Conservation (phyloP, 2,888 invertebrate species). For the Rhorus exstirpatorius region DNA sequence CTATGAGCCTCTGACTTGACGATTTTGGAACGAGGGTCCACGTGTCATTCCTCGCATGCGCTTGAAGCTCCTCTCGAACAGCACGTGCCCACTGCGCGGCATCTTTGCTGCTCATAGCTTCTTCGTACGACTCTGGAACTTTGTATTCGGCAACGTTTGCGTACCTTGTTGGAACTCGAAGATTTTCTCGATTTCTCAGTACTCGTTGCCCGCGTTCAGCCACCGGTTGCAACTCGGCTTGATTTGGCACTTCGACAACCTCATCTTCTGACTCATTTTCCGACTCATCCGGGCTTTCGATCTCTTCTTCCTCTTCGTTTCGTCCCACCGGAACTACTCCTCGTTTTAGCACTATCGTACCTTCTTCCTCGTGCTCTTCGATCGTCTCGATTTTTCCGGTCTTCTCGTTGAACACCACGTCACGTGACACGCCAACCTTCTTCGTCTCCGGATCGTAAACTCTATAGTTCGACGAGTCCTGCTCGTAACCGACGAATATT, state of each 20-base stretch:
- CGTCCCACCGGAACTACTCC: background rate
- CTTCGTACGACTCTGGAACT: constrained; percentile 40
- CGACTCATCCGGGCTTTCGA: constrained; percentile 3
- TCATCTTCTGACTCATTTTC: no score
- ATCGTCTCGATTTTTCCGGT: constrained; percentile 18
- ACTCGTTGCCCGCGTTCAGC: background rate
- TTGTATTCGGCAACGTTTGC: constrained; percentile 29
- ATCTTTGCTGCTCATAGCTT: constrained; percentile 33
- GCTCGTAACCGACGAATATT: constrained; percentile 68
- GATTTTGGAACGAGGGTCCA: constrained; percentile 5
- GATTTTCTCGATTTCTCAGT: constrained; percentile 31
- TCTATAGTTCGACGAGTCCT: constrained; percentile 65
- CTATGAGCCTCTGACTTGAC: background rate
- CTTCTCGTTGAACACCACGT: constrained; percentile 28
- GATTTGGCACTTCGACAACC: constrained; percentile 1
- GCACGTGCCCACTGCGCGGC: constrained; percentile 22
- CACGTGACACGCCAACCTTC: constrained; percentile 9
- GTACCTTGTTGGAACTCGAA: constrained; percentile 35
- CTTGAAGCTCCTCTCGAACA: constrained; percentile 10
- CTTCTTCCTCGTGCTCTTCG: constrained; percentile 24
- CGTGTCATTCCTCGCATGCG: background rate
- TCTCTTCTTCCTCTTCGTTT: constrained; percentile 5
- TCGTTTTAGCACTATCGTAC: constrained; percentile 31
- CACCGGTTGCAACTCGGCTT: constrained; percentile 1
- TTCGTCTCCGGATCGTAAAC: constrained; percentile 48